These are phyloP conservation scores for Taxidea taxus DNA, from an alignment of 2,113 vertebrate genomes.

Conservation along the genomic window DNA sequence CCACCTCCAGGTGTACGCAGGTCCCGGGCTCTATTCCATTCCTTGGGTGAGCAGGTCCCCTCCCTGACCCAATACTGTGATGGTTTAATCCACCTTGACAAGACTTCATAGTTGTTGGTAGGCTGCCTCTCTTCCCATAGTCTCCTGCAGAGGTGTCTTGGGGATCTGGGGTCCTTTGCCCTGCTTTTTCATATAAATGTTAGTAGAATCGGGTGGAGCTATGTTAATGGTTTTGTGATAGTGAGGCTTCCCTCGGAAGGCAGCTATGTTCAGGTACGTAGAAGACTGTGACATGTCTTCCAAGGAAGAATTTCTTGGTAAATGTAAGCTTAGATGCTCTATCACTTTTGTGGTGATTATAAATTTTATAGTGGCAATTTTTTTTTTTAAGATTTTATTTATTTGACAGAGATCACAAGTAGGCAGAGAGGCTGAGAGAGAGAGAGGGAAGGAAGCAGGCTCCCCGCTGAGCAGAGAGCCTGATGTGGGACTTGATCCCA, in stretches of 20 bases:
- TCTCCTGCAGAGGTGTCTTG: background rate
- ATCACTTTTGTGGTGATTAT: background rate
- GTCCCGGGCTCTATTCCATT: background rate
- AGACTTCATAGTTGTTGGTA: no score
- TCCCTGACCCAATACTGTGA: no score
- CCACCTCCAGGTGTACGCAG: rapidly evolving
- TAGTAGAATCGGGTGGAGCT: background rate
- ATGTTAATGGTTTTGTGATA: no score
- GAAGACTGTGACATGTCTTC: rapidly evolving
- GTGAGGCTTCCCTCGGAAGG: background rate
- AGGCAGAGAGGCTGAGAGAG: no score
- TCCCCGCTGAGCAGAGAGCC: no score
- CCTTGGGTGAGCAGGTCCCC: background rate
- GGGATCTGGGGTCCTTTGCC: background rate
- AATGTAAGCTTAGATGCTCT: no score
- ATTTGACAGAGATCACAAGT: no score
- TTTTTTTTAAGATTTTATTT: no score
- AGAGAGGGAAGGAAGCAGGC: no score
- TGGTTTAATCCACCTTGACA: no score
- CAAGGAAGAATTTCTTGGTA: background rate
- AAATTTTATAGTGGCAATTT: background rate
- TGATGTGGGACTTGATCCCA: rapidly evolving
- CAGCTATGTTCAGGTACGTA: background rate
- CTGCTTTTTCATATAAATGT: background rate
- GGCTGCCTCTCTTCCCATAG: no score